Evolutionary conservation across 2,113 vertebrate genomes (phyloP).

Genomic region (Myrmecobius fasciatus): DNA sequence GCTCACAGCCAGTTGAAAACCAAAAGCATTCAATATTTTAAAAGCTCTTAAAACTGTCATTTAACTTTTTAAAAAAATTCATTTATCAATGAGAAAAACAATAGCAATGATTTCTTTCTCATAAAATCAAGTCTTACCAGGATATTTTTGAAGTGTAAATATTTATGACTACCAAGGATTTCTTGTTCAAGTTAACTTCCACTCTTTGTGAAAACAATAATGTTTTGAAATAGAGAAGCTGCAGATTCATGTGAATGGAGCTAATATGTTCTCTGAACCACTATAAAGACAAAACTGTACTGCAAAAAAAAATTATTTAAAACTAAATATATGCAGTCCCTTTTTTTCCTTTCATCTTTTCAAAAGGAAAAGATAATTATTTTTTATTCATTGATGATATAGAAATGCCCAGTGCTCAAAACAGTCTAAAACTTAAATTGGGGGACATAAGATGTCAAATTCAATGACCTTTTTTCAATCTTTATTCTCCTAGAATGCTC

Average conservation of each 20-base stretch:
- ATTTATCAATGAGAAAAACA: slow-evolving; percentile 84
- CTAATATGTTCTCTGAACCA: not conserved
- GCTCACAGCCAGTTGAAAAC: slow-evolving; percentile 85
- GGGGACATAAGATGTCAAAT: not conserved
- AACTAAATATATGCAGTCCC: not conserved
- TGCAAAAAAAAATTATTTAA: not conserved
- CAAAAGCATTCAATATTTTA: slow-evolving; percentile 87
- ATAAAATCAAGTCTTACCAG: slow-evolving; percentile 77
- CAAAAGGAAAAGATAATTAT: slow-evolving; percentile 9
- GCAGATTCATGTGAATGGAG: not conserved
- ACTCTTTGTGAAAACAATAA: slow-evolving; percentile 42
- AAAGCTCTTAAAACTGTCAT: slow-evolving; percentile 87
- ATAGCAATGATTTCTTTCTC: slow-evolving; percentile 75
- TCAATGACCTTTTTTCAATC: rapidly evolving
- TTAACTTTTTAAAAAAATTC: slow-evolving; percentile 67
- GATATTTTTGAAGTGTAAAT: slow-evolving; percentile 79
- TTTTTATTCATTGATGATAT: not conserved
- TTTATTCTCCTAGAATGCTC: not conserved
- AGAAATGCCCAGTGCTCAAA: not conserved
- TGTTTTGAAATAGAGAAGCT: slow-evolving; percentile 58
- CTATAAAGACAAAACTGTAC: not conserved
- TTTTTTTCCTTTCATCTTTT: not conserved
- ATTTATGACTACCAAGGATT: slow-evolving; percentile 76
- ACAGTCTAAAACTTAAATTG: not conserved
- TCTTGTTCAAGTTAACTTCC: slow-evolving; percentile 70